A percentile compares a stretch with the other conserved stretches of the same genome.
phyloP scores from a whole-genome alignment of 1,140 invertebrate species.

The Pissodes strobi region DNA sequence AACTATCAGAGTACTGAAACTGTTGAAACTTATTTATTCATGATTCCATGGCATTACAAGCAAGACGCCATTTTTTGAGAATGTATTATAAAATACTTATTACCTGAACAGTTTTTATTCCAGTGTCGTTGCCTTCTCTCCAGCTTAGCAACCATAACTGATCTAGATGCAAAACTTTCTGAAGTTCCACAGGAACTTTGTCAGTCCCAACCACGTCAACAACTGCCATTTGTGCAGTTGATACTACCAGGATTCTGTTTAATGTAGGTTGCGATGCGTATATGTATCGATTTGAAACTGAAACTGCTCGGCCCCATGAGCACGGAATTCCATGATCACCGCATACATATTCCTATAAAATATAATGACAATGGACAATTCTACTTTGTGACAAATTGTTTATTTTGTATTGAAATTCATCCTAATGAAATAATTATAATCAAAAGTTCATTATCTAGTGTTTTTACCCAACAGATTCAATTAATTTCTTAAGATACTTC shows the following conservation, averaged over 20 bases:
- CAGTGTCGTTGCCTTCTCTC: constrained; percentile 60
- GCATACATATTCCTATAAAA: constrained; percentile 72
- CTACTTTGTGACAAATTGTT: no score
- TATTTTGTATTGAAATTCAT: no score
- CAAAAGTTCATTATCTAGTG: no score
- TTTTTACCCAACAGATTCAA: no score
- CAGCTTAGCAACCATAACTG: constrained; percentile 82
- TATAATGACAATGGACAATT: no score
- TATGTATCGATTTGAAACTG: constrained; percentile 73
- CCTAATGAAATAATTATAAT: no score
- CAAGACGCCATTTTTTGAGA: no score
- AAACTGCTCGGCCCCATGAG: constrained; percentile 76
- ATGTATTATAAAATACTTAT: no score
- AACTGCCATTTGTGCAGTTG: constrained; percentile 73
- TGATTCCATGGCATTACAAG: no score
- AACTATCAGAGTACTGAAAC: no score
- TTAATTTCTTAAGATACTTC: no score
- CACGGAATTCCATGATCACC: constrained; percentile 68
- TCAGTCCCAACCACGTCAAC: constrained; percentile 77
- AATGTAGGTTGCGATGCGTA: constrained; percentile 76
- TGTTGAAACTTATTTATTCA: no score
- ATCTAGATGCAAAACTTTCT: constrained; percentile 75
- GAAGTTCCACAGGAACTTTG: constrained; percentile 73
- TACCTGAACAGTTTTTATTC: constrained; percentile 72
- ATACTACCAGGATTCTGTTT: constrained; percentile 74